Percentiles rank a stretch among this genome's conserved stretches.
Evolutionary conservation across 2,888 invertebrate species (phyloP).

Genomic region (Hipparchia semele): DNA sequence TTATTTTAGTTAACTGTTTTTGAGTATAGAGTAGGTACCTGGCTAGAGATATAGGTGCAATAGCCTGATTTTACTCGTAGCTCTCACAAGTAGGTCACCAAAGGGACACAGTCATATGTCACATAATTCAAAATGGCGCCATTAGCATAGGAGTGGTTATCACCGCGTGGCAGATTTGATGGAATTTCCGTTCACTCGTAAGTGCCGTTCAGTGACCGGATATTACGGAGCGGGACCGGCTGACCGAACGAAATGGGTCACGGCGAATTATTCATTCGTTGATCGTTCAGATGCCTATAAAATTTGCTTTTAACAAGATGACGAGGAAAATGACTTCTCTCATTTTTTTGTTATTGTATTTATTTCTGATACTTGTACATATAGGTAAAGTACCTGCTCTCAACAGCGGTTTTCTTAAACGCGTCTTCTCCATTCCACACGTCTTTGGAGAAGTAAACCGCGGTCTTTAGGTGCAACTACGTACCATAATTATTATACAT

Average conservation of each 20-base stretch:
- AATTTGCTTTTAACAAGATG: slow-evolving; percentile 32
- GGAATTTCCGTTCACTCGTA: slow-evolving; percentile 50
- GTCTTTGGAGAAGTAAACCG: no score
- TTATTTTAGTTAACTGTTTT: no score
- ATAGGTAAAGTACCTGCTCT: no score
- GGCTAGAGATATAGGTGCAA: no score
- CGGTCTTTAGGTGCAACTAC: no score
- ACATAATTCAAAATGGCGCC: slow-evolving; percentile 34
- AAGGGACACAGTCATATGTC: slow-evolving; percentile 7
- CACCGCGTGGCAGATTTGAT: slow-evolving; percentile 52
- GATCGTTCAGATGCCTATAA: slow-evolving; percentile 41
- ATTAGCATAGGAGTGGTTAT: slow-evolving; percentile 48
- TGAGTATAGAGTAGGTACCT: no score
- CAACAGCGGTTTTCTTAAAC: no score
- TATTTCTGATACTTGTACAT: background rate
- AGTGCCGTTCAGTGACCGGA: slow-evolving; percentile 52
- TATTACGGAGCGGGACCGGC: slow-evolving; percentile 49
- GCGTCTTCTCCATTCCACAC: no score
- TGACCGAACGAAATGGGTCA: slow-evolving; percentile 50
- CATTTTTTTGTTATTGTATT: background rate
- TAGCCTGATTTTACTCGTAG: no score
- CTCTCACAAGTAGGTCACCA: no score
- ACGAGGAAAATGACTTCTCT: slow-evolving; percentile 18
- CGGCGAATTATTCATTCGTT: slow-evolving; percentile 43
- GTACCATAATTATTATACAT: no score